phyloP scores from a whole-genome alignment of 92 coral and sea anemone genomes.

The Diadumene lineata region DNA sequence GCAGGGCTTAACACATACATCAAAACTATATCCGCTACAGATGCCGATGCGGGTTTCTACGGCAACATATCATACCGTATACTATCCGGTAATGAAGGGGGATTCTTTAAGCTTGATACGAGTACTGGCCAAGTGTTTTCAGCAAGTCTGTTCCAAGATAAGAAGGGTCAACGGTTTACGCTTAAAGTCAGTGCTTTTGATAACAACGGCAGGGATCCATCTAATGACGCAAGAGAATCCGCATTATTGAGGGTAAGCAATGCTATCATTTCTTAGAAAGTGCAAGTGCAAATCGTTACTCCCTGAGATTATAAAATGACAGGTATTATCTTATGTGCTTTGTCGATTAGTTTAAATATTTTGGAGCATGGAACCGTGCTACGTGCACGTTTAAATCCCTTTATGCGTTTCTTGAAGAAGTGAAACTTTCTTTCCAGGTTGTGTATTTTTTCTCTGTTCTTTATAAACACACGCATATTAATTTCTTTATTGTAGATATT shows the following conservation, averaged over 20 bases:
- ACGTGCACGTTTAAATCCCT: too few species aligned
- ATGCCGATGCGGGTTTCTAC: constrained; percentile 77
- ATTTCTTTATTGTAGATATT: constrained; percentile 78
- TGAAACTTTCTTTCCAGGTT: not conserved
- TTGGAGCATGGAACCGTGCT: too few species aligned
- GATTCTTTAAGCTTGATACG: constrained; percentile 70
- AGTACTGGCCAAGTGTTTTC: constrained; percentile 67
- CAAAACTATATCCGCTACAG: constrained; percentile 74
- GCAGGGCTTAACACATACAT: constrained; percentile 81
- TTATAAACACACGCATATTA: too few species aligned
- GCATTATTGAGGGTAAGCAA: constrained; percentile 72
- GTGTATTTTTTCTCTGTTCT: not conserved
- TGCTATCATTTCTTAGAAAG: too few species aligned
- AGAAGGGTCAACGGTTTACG: constrained; percentile 77
- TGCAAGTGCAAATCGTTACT: too few species aligned
- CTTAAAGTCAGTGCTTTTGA: constrained; percentile 78
- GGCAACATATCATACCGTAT: constrained; percentile 78
- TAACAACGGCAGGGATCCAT: constrained; percentile 69
- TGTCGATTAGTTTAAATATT: too few species aligned
- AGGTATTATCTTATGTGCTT: too few species aligned
- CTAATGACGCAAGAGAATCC: constrained; percentile 59
- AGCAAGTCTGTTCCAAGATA: constrained; percentile 80
- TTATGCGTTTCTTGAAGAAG: too few species aligned
- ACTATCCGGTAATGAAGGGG: constrained; percentile 79
- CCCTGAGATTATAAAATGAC: too few species aligned